phyloP scores from a whole-genome alignment of 2,797 vertebrate genomes.

The Lophotriccus pileatus region DNA sequence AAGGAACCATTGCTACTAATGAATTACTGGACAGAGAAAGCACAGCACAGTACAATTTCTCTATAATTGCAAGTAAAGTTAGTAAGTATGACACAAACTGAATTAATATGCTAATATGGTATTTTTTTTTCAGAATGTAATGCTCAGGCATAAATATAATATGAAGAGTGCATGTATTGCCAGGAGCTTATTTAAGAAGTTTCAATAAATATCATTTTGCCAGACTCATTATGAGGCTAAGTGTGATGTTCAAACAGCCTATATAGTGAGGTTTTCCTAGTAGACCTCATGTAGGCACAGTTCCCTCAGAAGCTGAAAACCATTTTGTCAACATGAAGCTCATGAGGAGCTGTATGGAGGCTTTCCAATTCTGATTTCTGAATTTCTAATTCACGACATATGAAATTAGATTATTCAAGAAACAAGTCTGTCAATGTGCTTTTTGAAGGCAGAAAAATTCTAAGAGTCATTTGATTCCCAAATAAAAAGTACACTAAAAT shows the following conservation, averaged over 20 bases:
- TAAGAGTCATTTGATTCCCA: background rate
- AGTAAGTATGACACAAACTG: slow-evolving; percentile 86
- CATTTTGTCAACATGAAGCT: background rate
- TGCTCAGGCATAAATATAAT: background rate
- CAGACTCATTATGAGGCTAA: background rate
- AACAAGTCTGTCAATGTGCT: background rate
- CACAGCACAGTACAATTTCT: slow-evolving; percentile 92
- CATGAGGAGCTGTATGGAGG: background rate
- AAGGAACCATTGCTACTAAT: slow-evolving; percentile 94
- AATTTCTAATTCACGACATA: background rate
- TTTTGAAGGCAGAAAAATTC: background rate
- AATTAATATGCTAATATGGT: slow-evolving; percentile 29
- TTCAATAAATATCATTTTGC: background rate
- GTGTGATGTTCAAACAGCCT: background rate
- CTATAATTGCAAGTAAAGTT: slow-evolving; percentile 94
- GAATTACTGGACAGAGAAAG: slow-evolving; percentile 92
- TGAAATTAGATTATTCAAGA: background rate
- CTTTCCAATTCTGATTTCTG: background rate
- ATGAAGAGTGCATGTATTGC: slow-evolving; percentile 2
- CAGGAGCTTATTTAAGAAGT: background rate
- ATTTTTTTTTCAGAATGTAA: slow-evolving; percentile 7
- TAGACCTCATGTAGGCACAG: background rate
- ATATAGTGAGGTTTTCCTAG: background rate
- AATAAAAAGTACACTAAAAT: background rate
- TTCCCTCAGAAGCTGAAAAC: background rate